These are phyloP conservation scores for Lates japonicus DNA, from an alignment of 2,797 vertebrate species.

Conservation along the genomic window DNA sequence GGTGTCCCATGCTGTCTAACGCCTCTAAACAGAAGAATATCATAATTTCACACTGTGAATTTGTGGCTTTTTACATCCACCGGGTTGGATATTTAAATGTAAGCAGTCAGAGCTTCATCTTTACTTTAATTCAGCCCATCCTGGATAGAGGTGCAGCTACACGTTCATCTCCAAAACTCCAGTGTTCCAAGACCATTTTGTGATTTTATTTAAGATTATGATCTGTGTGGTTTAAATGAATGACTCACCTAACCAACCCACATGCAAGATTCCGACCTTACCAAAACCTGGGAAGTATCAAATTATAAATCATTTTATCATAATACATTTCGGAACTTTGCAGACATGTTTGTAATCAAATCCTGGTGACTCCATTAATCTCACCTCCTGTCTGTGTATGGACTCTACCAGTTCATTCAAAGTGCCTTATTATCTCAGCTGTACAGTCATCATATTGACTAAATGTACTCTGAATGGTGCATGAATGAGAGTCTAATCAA, in stretches of 20 bases:
- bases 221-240: not conserved
- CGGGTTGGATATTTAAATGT: too few species aligned
- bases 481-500: not conserved
- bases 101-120: not conserved
- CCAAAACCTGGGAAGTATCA: not conserved
- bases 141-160: not conserved
- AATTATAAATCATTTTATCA: not conserved
- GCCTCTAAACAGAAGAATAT: not conserved
- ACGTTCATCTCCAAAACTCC: not conserved
- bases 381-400: too few species aligned
- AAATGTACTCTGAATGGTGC: too few species aligned
- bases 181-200: not conserved
- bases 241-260: not conserved
- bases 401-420: not conserved
- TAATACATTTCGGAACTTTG: not conserved
- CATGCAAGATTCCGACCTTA: not conserved
- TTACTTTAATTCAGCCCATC: not conserved
- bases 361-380: not conserved
- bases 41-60: not conserved
- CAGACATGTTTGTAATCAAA: not conserved
- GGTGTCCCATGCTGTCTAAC: not conserved
- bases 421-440: not conserved
- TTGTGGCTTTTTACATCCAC: not conserved
- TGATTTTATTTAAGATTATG: constrained; percentile 16
- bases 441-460: not conserved